Conservation (phyloP, 1,140 invertebrate genomes). For the Heliconius hermathena region DNA sequence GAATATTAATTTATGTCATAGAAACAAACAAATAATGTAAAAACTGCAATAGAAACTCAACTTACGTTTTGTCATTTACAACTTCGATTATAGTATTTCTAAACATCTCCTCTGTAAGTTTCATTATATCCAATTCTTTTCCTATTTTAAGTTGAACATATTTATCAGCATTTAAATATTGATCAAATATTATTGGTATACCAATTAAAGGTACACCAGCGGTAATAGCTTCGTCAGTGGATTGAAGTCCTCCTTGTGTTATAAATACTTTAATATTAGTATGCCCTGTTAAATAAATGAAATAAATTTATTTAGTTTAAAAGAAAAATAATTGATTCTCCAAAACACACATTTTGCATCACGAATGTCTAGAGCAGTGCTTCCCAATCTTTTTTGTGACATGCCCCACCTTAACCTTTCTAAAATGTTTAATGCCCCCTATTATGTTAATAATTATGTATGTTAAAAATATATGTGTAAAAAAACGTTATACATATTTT, state of each 20-base stretch:
- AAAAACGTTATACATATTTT: too few relatives aligned
- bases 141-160: conserved; percentile 35
- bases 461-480: too few relatives aligned
- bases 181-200: conserved; percentile 34
- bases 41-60: background rate
- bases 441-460: too few relatives aligned
- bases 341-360: too few relatives aligned
- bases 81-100: conserved; percentile 20
- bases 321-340: background rate
- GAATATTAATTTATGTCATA: background rate
- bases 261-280: conserved; percentile 53
- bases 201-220: conserved; percentile 36
- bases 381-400: too few relatives aligned
- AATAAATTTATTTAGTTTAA: too few relatives aligned
- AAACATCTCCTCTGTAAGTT: conserved; percentile 28
- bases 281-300: conserved; percentile 38
- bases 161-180: conserved; percentile 38
- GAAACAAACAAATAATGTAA: background rate
- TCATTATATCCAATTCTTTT: conserved; percentile 21
- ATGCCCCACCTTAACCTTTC: too few relatives aligned
- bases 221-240: conserved; percentile 33
- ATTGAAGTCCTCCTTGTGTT: conserved; percentile 68
- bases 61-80: conserved; percentile 29
- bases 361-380: too few relatives aligned
- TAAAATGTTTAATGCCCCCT: too few relatives aligned